Conservation (phyloP, 2,797 vertebrate species). For the Eidolon dupreanum region DNA sequence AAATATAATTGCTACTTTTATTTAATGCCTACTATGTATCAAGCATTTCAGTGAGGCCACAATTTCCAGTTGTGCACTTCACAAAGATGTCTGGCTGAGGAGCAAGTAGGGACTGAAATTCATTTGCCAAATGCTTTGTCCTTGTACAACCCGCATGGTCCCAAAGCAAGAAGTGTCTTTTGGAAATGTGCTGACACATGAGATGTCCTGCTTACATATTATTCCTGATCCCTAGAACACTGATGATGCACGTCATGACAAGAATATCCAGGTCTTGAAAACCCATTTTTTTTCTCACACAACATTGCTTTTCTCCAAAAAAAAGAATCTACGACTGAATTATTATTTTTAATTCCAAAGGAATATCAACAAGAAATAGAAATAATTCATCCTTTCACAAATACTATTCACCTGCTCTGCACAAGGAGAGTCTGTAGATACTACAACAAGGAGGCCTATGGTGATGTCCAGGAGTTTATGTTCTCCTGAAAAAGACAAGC, state of each 20-base stretch:
- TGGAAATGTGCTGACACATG: neutral
- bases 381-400: neutral
- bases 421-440: neutral
- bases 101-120: neutral
- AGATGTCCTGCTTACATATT: neutral
- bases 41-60: slow-evolving; percentile 29
- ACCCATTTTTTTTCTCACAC: neutral
- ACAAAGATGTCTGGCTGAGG: slow-evolving; percentile 18
- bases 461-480: neutral
- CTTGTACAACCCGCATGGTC: neutral
- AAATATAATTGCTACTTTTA: slow-evolving; percentile 47
- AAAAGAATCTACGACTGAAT: neutral
- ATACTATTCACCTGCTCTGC: neutral
- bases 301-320: neutral
- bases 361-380: neutral
- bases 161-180: neutral
- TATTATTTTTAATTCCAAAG: neutral
- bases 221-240: neutral
- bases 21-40: slow-evolving; percentile 28
- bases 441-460: accelerated
- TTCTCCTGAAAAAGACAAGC: neutral
- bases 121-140: neutral
- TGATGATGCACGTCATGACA: neutral
- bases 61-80: neutral
- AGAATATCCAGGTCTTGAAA: neutral